Base-by-base conservation (phyloP, 2,888 invertebrate genomes). In the Trachelus tabidus region DNA sequence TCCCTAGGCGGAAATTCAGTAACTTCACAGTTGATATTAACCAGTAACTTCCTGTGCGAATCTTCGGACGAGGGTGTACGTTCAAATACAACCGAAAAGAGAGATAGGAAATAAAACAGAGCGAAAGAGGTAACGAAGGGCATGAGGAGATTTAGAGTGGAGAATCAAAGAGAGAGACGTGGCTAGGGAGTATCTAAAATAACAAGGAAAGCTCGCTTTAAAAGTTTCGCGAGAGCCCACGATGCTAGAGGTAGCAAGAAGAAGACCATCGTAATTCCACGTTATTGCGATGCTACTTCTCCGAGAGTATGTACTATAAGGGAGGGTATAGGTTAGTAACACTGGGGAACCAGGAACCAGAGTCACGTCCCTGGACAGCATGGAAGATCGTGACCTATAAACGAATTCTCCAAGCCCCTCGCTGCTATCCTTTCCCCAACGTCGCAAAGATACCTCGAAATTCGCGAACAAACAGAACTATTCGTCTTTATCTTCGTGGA, bases 381-480 rank as follows among this genome's bases (percentile, higher is more conserved):
- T 75, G 76, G 56, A 23, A 77, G 79, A 84, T 85, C 79, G 79
- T 84, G 85, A 86, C 85, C 86, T 75, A 84, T 79, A 83, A 83
- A 83, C 73, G 79, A 69, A 71, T 56, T 73, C 69, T 37, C 73
- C 35, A 68, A 75, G 33, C 9, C 56, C 56, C 56, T 56, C 6
- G 0, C 56, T 56, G 9, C 56, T 23, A 23, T 9, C 23, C 23
- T 23, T 56, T 23, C 56, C 56, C 56, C 56, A n/a, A 34, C n/a
- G 34, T 34, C 73, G 73, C 71, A 77, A 76, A 81, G 80, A 74
- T 80, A 78, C 73, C 77, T 68, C 69, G 73, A 73, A 84, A 85
- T 82, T 84, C 80, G 79, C 81, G 78, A 81, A 83, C 86, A 87
- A 89, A 87, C 86, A 88, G 84, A 89, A 86, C 88, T 87, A 89